Conservation (phyloP, 2,888 invertebrate species). For the Trichopoda pennipes region DNA sequence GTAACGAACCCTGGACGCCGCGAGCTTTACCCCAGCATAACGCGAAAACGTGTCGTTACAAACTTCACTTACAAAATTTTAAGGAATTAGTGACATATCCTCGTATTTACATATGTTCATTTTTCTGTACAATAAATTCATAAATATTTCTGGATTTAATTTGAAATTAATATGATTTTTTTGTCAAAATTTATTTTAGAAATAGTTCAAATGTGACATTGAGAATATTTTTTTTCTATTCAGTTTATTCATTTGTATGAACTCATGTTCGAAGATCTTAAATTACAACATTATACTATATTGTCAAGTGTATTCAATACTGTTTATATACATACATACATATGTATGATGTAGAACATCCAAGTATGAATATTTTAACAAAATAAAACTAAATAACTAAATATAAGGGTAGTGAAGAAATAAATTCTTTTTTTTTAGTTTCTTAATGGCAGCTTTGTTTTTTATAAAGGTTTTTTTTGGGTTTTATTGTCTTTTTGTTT, state of each 20-base stretch:
- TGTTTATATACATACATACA: slow-evolving; percentile 9
- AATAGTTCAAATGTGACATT: background rate
- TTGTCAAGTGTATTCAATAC: slow-evolving; percentile 56
- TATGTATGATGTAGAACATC: background rate
- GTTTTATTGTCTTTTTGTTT: too few species aligned
- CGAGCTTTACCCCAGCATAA: too few species aligned
- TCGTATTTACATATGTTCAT: too few species aligned
- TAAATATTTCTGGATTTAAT: background rate
- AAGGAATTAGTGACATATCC: too few species aligned
- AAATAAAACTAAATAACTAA: background rate
- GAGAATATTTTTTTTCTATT: too few species aligned
- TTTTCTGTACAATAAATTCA: too few species aligned
- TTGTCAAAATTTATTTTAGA: slow-evolving; percentile 14
- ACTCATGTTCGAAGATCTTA: slow-evolving; percentile 11
- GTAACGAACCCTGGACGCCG: too few species aligned
- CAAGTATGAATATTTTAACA: background rate
- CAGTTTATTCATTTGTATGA: background rate
- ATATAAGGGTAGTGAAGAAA: background rate
- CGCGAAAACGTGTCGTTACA: too few species aligned
- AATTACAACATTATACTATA: slow-evolving; percentile 60
- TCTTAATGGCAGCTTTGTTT: too few species aligned
- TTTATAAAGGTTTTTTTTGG: too few species aligned
- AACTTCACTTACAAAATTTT: too few species aligned
- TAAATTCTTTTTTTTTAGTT: background rate
- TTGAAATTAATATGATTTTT: slow-evolving; percentile 7